A percentile compares a stretch with the other conserved stretches of the same genome.
These are phyloP conservation scores for Microvelia longipes DNA, from an alignment of 1,140 invertebrate genomes.

Conservation along the genomic window DNA sequence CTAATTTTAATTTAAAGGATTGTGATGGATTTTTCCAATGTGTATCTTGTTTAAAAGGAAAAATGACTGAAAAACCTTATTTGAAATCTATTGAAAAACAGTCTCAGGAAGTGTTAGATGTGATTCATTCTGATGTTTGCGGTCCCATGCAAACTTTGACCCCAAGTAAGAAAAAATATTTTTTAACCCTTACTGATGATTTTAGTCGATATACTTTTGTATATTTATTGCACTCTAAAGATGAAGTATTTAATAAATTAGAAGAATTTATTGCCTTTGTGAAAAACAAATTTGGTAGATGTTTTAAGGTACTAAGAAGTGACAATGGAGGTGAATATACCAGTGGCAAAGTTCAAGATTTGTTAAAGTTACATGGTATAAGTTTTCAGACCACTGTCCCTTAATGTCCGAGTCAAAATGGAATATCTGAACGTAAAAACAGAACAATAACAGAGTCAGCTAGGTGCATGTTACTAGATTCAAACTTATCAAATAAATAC, in stretches of 20 bases:
- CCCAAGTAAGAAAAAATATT: neutral
- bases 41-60: neutral
- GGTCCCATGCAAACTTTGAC: neutral
- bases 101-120: neutral
- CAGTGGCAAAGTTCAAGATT: neutral
- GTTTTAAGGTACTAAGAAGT: neutral
- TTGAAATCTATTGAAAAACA: neutral
- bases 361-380: neutral
- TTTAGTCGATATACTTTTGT: neutral
- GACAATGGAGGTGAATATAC: neutral
- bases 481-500: slow-evolving; percentile 23
- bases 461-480: slow-evolving; percentile 23
- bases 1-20: neutral
- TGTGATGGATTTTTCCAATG: neutral
- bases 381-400: neutral
- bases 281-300: neutral
- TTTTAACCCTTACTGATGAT: neutral
- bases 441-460: neutral
- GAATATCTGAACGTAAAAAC: neutral
- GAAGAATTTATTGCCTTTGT: neutral
- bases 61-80: neutral
- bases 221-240: neutral
- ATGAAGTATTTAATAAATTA: neutral
- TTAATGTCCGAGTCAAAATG: neutral
- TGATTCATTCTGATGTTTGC: neutral